These are phyloP conservation scores for Augochlora pura DNA, from an alignment of 1,140 invertebrate species.

Conservation along the genomic window DNA sequence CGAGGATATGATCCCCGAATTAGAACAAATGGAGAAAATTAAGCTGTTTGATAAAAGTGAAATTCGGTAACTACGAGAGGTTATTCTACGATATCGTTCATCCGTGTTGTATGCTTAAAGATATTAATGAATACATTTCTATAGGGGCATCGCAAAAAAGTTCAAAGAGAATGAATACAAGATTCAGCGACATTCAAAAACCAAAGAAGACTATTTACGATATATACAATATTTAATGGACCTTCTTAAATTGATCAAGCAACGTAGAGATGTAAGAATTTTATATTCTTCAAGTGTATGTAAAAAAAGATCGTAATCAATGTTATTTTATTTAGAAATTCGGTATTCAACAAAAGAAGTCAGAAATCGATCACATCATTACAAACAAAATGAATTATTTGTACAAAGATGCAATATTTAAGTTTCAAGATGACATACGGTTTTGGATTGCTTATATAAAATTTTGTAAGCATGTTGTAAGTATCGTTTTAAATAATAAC, in stretches of 20 bases:
- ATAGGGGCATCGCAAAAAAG: constrained; percentile 85
- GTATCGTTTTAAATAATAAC: constrained; percentile 40
- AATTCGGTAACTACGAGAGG: constrained; percentile 81
- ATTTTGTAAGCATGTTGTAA: constrained; percentile 85
- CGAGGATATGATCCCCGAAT: constrained; percentile 86
- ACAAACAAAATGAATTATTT: constrained; percentile 84
- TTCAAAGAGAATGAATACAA: constrained; percentile 87
- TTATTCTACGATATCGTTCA: not conserved
- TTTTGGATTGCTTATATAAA: constrained; percentile 87
- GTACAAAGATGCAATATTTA: constrained; percentile 83
- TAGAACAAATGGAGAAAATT: constrained; percentile 86
- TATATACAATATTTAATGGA: constrained; percentile 88
- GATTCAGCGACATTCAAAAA: constrained; percentile 84
- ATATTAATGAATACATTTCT: constrained; percentile 28
- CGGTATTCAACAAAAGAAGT: constrained; percentile 82
- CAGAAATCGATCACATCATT: constrained; percentile 85
- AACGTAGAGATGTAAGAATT: constrained; percentile 78
- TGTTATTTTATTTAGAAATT: constrained; percentile 77
- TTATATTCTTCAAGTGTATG: not conserved
- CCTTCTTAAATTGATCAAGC: constrained; percentile 84
- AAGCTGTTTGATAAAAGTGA: constrained; percentile 85
- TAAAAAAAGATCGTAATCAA: not conserved
- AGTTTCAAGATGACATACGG: constrained; percentile 85
- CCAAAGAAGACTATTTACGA: constrained; percentile 86
- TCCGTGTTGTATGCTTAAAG: not conserved